Evolutionary conservation across 2,113 vertebrate genomes (phyloP).

Genomic region (Pteronura brasiliensis): DNA sequence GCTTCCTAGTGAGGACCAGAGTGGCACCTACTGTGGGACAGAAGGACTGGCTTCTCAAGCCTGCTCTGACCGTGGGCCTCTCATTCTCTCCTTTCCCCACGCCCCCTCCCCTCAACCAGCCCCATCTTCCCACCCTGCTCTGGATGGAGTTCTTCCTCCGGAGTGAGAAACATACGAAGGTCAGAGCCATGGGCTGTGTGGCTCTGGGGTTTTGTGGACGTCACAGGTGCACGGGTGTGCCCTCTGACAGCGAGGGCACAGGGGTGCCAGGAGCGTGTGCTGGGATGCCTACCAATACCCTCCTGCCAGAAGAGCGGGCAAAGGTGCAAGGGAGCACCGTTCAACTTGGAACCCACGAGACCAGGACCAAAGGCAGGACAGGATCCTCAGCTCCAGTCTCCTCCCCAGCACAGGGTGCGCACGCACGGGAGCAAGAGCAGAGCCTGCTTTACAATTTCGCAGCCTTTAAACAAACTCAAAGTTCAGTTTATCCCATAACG

Average conservation of each 20-base stretch:
- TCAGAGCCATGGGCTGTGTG: accelerated
- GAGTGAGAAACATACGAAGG: not conserved
- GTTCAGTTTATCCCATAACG: not conserved
- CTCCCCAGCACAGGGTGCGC: not conserved
- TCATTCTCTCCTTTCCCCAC: too few species aligned
- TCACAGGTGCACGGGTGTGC: accelerated
- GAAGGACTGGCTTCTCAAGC: not conserved
- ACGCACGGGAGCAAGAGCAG: too few species aligned
- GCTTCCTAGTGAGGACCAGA: not conserved
- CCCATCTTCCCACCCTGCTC: not conserved
- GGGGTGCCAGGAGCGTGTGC: not conserved
- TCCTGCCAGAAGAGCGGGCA: accelerated
- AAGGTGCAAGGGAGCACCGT: accelerated
- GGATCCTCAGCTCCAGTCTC: not conserved
- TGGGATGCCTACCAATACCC: accelerated
- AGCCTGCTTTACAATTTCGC: not conserved
- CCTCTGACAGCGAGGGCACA: accelerated
- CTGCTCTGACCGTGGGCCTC: not conserved
- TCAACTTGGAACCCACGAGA: accelerated
- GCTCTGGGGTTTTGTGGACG: not conserved
- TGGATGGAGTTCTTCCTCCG: not conserved
- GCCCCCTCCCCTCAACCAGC: accelerated
- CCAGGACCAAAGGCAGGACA: not conserved
- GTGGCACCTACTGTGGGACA: accelerated
- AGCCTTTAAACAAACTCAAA: not conserved